Evolutionary conservation across 37 sponge, comb jelly and placozoan genomes (phyloP).

Genomic region (Lycopodina hypogea): DNA sequence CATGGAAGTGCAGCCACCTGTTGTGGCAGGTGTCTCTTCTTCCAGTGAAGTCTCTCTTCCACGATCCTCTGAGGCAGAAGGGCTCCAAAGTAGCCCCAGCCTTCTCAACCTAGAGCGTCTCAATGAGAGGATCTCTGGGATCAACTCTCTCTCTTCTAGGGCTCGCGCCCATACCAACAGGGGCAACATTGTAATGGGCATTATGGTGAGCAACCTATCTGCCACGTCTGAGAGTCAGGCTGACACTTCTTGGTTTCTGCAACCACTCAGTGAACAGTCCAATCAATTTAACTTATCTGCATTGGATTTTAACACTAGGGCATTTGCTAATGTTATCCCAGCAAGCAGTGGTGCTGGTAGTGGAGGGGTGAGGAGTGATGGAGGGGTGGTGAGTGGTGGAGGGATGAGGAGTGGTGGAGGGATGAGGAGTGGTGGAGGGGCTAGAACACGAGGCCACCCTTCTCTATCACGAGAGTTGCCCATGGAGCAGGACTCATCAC

Average conservation of each 20-base stretch:
- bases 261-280: too few species aligned
- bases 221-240: background rate
- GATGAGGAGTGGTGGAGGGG: background rate
- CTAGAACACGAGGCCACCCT: background rate
- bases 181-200: background rate
- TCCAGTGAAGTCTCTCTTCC: conserved; percentile 6
- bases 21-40: conserved; percentile 1
- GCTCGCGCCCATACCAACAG: background rate
- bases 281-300: background rate
- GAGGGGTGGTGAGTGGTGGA: background rate
- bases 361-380: background rate
- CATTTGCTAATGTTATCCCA: background rate
- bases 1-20: conserved; percentile 15
- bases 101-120: conserved; percentile 33
- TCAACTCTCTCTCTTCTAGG: background rate
- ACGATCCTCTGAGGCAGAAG: conserved; percentile 16
- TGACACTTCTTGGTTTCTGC: background rate
- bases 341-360: background rate
- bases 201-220: background rate
- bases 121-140: conserved; percentile 3
- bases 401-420: background rate
- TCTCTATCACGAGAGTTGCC: background rate
- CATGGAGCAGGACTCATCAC: conserved; percentile 14
- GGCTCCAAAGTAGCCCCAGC: conserved; percentile 13
- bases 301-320: background rate